A percentile compares a stretch with the other conserved stretches of the same genome.
phyloP scores from a whole-genome alignment of 2,888 invertebrate species.

The Tyria jacobaeae region DNA sequence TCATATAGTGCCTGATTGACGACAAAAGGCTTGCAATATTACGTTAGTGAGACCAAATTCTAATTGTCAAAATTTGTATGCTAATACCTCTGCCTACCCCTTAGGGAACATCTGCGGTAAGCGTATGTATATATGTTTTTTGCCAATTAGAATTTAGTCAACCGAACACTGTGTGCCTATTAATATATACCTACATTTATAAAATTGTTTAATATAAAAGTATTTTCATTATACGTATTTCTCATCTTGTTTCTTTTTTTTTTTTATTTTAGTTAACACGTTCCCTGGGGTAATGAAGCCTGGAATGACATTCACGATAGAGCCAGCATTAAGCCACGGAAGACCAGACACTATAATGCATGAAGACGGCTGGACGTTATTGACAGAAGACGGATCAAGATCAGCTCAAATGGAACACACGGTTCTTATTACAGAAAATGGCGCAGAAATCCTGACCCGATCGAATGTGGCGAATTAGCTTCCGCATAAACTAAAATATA shows the following conservation, averaged over 20 bases:
- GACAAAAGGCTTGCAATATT: too few relatives aligned
- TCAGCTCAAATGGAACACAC: slow-evolving; percentile 98
- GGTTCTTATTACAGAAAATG: slow-evolving; percentile 92
- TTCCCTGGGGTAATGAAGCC: slow-evolving; percentile 90
- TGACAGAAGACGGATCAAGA: slow-evolving; percentile 92
- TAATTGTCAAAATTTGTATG: too few relatives aligned
- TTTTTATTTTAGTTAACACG: slow-evolving; percentile 87
- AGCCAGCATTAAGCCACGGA: slow-evolving; percentile 95
- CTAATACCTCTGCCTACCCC: too few relatives aligned
- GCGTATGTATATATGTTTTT: too few relatives aligned
- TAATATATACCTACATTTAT: too few relatives aligned
- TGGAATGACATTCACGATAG: slow-evolving; percentile 98
- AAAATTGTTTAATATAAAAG: too few relatives aligned
- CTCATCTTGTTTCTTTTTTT: slow-evolving; percentile 4
- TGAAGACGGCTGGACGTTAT: slow-evolving; percentile 97
- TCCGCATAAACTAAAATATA: background rate
- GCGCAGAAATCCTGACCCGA: slow-evolving; percentile 92
- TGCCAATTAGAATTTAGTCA: too few relatives aligned
- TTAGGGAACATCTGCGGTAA: too few relatives aligned
- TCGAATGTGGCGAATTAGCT: slow-evolving; percentile 26
- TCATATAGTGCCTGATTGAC: too few relatives aligned
- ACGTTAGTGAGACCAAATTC: too few relatives aligned
- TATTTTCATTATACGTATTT: too few relatives aligned
- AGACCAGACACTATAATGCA: slow-evolving; percentile 88
- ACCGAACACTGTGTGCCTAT: too few relatives aligned